Conservation (phyloP, 2,113 vertebrate species). For the Bujurquina vittata region DNA sequence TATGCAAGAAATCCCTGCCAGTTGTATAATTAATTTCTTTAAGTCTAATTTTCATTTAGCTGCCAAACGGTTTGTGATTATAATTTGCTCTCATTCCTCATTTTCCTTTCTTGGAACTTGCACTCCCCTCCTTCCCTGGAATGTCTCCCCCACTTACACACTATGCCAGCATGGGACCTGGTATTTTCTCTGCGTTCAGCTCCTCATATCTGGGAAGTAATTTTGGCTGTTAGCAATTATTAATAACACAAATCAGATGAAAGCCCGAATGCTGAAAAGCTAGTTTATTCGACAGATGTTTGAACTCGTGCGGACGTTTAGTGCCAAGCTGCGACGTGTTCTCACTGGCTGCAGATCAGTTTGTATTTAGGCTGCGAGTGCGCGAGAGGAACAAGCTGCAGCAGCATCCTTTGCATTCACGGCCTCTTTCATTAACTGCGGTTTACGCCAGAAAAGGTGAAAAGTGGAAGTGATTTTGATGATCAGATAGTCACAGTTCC, state of each 20-base stretch:
- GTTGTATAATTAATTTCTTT: conserved; percentile 9
- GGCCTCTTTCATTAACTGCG: neutral
- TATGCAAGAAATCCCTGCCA: neutral
- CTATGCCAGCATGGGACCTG: conserved; percentile 18
- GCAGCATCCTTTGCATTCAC: neutral
- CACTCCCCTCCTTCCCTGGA: conserved; percentile 9
- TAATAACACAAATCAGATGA: conserved; percentile 45
- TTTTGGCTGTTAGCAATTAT: conserved; percentile 47
- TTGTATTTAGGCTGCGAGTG: conserved; percentile 4
- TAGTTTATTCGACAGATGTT: conserved; percentile 42
- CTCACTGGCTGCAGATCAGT: conserved; percentile 1
- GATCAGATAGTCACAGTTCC: neutral
- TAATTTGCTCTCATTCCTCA: conserved; percentile 1
- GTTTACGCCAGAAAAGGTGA: neutral
- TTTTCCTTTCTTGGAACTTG: neutral
- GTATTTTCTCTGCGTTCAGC: conserved; percentile 34
- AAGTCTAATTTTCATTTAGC: neutral
- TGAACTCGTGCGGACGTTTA: conserved; percentile 39
- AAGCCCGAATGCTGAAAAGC: conserved; percentile 27
- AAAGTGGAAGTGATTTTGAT: neutral
- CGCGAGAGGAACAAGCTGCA: neutral
- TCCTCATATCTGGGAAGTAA: conserved; percentile 19
- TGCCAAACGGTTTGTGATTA: conserved; percentile 8
- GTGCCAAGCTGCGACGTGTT: conserved; percentile 10
- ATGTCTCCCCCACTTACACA: conserved; percentile 44